Evolutionary conservation across 2,888 invertebrate genomes (phyloP).

Genomic region (Lysandra bellargus): DNA sequence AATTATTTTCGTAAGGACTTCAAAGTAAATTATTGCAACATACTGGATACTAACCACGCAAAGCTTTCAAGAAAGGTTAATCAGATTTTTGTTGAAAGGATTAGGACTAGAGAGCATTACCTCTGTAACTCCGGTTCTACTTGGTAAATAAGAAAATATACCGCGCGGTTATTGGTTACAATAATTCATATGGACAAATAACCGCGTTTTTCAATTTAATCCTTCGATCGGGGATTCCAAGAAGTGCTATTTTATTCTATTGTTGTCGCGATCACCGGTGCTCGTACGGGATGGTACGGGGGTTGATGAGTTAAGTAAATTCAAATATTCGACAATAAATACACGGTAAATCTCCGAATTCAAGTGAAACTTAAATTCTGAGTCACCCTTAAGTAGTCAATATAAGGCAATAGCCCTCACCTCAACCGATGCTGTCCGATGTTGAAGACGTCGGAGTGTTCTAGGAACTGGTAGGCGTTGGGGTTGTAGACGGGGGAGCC

Average conservation of each 20-base stretch:
- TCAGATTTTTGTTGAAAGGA: background rate
- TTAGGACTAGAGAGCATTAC: background rate
- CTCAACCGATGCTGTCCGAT: slow-evolving; percentile 86
- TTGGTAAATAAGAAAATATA: no score
- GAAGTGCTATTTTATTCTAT: no score
- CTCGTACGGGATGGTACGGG: no score
- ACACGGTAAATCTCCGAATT: background rate
- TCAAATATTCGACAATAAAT: background rate
- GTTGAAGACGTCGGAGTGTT: slow-evolving; percentile 87
- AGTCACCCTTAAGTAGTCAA: background rate
- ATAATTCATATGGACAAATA: no score
- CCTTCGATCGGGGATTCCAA: no score
- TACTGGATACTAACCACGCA: background rate
- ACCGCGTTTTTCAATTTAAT: no score
- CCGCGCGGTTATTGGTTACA: no score
- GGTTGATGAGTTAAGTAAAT: no score
- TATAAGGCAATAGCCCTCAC: slow-evolving; percentile 58
- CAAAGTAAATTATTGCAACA: background rate
- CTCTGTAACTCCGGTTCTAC: background rate
- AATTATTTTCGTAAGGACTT: background rate
- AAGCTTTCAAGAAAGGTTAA: background rate
- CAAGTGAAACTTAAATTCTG: background rate
- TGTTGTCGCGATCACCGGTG: no score
- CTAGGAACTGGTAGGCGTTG: slow-evolving; percentile 89
- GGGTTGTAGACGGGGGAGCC: slow-evolving; percentile 86